phyloP scores from a whole-genome alignment of 2,113 vertebrate species.

The Bombycilla garrulus region DNA sequence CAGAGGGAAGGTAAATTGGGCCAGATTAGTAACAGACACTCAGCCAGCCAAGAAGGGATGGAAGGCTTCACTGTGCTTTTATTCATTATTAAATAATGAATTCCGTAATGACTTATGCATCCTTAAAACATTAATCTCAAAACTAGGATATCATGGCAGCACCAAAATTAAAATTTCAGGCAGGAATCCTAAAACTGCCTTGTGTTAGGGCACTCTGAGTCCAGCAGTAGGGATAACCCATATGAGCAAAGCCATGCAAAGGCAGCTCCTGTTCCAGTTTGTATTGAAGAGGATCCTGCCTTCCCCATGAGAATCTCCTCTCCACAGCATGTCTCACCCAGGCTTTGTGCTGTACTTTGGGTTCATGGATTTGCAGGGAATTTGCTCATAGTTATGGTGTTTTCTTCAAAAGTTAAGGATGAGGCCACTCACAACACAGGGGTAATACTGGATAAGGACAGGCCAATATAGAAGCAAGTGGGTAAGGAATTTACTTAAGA shows the following conservation, averaged over 20 bases:
- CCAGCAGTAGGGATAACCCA: not conserved
- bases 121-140: not conserved
- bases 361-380: not conserved
- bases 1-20: not conserved
- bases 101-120: not conserved
- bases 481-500: not conserved
- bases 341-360: fast-evolving
- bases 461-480: not conserved
- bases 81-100: not conserved
- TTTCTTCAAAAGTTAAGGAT: not conserved
- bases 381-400: not conserved
- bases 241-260: not conserved
- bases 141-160: not conserved
- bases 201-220: not conserved
- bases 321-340: not conserved
- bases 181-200: not conserved
- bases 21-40: not conserved
- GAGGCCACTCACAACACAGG: not conserved
- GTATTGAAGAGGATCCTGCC: not conserved
- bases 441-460: not conserved
- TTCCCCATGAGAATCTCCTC: not conserved
- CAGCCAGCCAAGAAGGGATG: not conserved
- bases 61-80: not conserved
- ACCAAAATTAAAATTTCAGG: not conserved
- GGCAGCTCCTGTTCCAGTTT: not conserved